These are phyloP conservation scores for Eulemur macaco DNA, from an alignment of 2,113 vertebrate species.

Conservation along the genomic window DNA sequence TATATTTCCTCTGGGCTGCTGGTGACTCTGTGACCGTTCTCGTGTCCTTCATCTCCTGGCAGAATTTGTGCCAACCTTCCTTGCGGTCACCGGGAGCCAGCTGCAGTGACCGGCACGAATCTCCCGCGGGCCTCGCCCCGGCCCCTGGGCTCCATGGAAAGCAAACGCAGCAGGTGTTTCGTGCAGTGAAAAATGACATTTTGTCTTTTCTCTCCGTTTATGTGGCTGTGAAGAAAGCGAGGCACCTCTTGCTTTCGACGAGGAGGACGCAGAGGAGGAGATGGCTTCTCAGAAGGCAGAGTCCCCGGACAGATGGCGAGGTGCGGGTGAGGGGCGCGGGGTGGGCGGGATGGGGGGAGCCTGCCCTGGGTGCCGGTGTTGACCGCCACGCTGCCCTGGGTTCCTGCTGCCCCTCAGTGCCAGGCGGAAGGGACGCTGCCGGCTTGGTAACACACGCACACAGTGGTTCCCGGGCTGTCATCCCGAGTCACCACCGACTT, in stretches of 20 bases:
- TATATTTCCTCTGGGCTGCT: no score
- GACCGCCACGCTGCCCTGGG: fast-evolving
- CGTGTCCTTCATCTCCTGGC: background rate
- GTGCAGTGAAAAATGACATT: fast-evolving
- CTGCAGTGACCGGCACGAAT: no score
- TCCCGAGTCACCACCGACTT: background rate
- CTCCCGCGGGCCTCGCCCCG: fast-evolving
- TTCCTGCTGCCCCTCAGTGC: background rate
- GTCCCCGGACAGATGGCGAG: fast-evolving
- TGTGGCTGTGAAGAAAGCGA: background rate
- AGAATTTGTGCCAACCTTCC: background rate
- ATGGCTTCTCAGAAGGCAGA: fast-evolving
- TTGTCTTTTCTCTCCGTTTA: background rate
- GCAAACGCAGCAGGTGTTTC: fast-evolving
- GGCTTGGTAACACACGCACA: background rate
- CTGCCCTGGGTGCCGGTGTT: fast-evolving
- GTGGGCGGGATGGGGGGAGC: no score
- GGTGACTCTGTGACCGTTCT: background rate
- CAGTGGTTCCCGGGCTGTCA: fast-evolving
- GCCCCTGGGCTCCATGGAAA: background rate
- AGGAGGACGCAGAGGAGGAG: slow-evolving; percentile 2
- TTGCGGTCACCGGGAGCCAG: fast-evolving
- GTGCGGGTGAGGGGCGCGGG: background rate
- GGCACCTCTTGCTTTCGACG: fast-evolving
- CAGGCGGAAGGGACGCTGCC: background rate